Base-by-base conservation (phyloP, 2,113 vertebrate genomes). In the Solenodon paradoxus region DNA sequence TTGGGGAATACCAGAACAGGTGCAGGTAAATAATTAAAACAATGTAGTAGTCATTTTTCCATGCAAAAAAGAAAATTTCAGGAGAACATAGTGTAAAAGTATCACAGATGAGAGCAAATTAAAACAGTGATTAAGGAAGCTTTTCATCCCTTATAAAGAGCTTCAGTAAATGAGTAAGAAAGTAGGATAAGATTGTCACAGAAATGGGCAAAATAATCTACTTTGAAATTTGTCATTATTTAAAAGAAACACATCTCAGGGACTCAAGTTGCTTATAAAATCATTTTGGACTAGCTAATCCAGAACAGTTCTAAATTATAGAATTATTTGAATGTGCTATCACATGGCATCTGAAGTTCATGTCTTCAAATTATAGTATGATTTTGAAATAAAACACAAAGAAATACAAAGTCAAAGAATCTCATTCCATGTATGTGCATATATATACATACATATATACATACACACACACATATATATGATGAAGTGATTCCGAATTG, bases 51-150 rank as follows among this genome's bases (percentile, higher is more conserved):
- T 13, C 32, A 96, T 95, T 95, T 95, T 90, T 47, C 51, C 16
- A 92, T 30, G 89, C 8, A 96, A 64, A 97, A n/a, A 96, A 97
- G 49, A 97, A 98, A 96, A 96, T 95, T 96, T 98, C 66, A 95
- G 74, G 92, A 71, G 81, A 93, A 97, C 97, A 97, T 96, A 93
- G 71, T 97, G 98, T 74, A 97, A 97, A 97, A 83, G 89, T 71
- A 97, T 97, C 97, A 97, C 97, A 98, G 98, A 98, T 69, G 88
- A 97, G 98, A 98, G 96, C 85, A 96, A 98, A 98, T 98, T 98
- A 98, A 98, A 98, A 97, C 63, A 59, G 19, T 98, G 96, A 98
- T 97, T 98, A 95, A 97, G 45, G 9, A 3, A 95, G 77, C 61
- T 75, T 98, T 95, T 97, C 97, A 97, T 97, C 91, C 79, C 92